Evolutionary conservation across 1,140 invertebrate species (phyloP), one percentile per base, ranked within the genome.

Genomic region (Pygmarrhopalites habei): DNA sequence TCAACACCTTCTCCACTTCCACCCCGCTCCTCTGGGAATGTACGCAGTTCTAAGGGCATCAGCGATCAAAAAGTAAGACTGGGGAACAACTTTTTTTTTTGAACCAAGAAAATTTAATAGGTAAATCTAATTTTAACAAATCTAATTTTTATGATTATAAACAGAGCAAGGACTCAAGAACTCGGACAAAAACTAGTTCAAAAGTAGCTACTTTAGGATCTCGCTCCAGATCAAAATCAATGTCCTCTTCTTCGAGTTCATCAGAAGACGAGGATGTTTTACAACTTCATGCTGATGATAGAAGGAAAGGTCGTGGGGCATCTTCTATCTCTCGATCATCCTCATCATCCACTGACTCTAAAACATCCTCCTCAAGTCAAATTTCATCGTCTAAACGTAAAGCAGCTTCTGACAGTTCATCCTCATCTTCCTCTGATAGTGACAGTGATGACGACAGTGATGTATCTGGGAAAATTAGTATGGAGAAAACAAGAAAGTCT

Each of bases 221-320:
- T 32, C 23, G 14, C 14, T n/a, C 7, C 5, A 21, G 64, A 19
- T 60, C 57, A 21, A 56, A 29, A 55, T 60, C 58, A 17, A 21
- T 29, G n/a, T 60, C 58, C 3, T 62, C 60, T 23, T 66, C 65
- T 1, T 66, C 64, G n/a, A 57, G 23, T 26, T 58, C 60, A 41
- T 67, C 65, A 23, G 35, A 39, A 0, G 67, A 69, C 59, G 64
- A 65, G 25, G 64, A 69, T 47, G 67, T 66, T n/a, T 41, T 66
- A 23, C 30, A 66, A 28, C 30, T 66, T 1, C 64, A 69, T 58
- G 58, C 67, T 7, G 52, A 57, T 25, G 52, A 47, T 5, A 64
- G 32, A 35, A 28, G 61, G 1, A 44, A 55, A 51, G 30, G 41
- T 32, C 59, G 41, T 19, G n/a, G n/a, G n/a, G 23, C 25, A 53